Evolutionary conservation across 2,113 vertebrate species (phyloP), one percentile per base, ranked within the genome.

Genomic region (Montifringilla adamsi): DNA sequence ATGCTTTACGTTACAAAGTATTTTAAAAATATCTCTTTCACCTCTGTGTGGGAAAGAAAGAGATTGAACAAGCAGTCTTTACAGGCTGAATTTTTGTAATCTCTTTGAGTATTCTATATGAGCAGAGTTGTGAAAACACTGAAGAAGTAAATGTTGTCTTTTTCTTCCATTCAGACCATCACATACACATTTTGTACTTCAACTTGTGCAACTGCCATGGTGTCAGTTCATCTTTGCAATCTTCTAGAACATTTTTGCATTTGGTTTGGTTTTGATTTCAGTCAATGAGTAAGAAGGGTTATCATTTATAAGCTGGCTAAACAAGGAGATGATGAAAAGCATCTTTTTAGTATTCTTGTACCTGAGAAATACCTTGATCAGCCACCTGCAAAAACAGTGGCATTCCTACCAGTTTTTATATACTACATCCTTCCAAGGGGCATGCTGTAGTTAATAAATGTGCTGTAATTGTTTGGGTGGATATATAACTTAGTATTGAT

Each of bases 61-160:
- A 63, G 8, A 9, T 37, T 23, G 68, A 66, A 9, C 41, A 15
- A 33, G 28, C 0, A 0, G 11, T 20, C 28, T 70, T 53, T 28
- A 39, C 13, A 18, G 35, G 41, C 26, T 27, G 33, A 30, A 66
- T 35, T 44, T 44, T 33, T 66, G 26, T 66, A 31, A 50, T 58
- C 66, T 58, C 17, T 58, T 23, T 19, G 27, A 58, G 35, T n/a
- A 31, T 73, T 43, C 35, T 58, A 3, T 80, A 20, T 58, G 22
- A 37, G 3, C 18, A 20, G 41, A 13, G 6, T 58, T 50, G 59
- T 37, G 37, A 73, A 68, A 56, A 44, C 22, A 20, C 8, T 58
- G 50, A 66, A 50, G 22, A 64, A 43, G 22, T 66, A 56, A 43
- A 43, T 72, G 31, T 27, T 0, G 2, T 41, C 22, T 58, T 81